Base-by-base conservation (phyloP, 2,113 vertebrate genomes). In the western clawed frog (Xenopus tropicalis) region DNA sequence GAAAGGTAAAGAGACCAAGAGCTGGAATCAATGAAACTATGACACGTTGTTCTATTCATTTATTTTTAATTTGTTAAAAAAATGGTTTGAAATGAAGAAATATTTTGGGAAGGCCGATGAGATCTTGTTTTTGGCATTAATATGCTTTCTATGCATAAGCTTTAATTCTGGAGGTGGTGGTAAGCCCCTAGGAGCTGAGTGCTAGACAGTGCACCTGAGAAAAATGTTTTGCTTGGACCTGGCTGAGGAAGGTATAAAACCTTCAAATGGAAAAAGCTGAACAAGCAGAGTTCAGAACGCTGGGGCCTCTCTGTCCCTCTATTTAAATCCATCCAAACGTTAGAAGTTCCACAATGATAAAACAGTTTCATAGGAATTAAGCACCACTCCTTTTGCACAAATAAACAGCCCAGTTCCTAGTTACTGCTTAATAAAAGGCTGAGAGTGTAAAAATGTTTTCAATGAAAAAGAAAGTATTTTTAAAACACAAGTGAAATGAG, bases 401-500 rank as follows among this genome's bases (percentile, higher is more conserved):
- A 74, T 48, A 61, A 42, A 56, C 58, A 20, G 23, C 22, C 23
- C 42, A 19, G 23, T 14, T 67, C 52, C 14, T 58, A 14, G 25
- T 58, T 29, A 24, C 8, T 14, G 42, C 54, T 74, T 58, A 16
- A 43, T 3, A 11, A 61, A 37, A 59, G 62, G 71, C 25, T 58
- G 63, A 21, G 52, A 46, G 56, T 61, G 37, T 58, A 67, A 44
- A 61, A 68, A 61, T 74, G 72, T 74, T 74, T 68, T 68, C 22
- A 23, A 74, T 74, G 64, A 56, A 74, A 61, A 58, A 20, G 44
- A 61, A 74, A 74, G 44, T 68, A 56, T 74, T 74, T 74, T 61
- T 51, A 61, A 61, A 61, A 74, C 42, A 66, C 44, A 58, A 44
- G 52, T 73, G 51, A 66, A 22, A 46, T 22, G 22, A 46, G 43